Evolutionary conservation across 2,113 vertebrate species (phyloP).

Genomic region (Panthera uncia): DNA sequence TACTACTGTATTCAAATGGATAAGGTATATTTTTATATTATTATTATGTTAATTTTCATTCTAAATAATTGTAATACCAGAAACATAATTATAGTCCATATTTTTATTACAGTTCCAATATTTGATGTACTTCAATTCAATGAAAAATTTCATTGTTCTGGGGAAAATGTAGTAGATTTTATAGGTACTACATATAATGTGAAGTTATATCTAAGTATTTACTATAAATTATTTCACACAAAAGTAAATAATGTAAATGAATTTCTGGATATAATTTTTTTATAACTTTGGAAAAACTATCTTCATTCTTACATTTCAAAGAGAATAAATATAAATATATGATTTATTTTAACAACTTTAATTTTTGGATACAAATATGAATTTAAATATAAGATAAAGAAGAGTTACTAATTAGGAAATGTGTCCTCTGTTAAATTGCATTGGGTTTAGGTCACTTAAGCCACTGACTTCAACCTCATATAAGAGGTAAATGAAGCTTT

Average conservation of each 20-base stretch:
- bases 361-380: not conserved
- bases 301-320: not conserved
- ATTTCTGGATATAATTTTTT: not conserved
- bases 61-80: not conserved
- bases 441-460: not conserved
- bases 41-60: not conserved
- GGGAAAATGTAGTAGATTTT: not conserved
- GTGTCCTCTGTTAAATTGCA: not conserved
- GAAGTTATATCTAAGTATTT: not conserved
- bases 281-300: not conserved
- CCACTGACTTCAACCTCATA: not conserved
- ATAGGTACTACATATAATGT: not conserved
- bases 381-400: not conserved
- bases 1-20: not conserved
- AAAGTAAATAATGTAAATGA: conserved; percentile 4
- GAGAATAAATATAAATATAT: not conserved
- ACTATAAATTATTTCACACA: not conserved
- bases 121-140: not conserved
- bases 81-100: not conserved
- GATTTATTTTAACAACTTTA: not conserved
- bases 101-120: not conserved
- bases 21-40: not conserved
- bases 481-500: not conserved
- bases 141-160: not conserved
- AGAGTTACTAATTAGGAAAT: not conserved